Evolutionary conservation across 2,888 invertebrate genomes (phyloP).

Genomic region (Lepidochitona cinerea): DNA sequence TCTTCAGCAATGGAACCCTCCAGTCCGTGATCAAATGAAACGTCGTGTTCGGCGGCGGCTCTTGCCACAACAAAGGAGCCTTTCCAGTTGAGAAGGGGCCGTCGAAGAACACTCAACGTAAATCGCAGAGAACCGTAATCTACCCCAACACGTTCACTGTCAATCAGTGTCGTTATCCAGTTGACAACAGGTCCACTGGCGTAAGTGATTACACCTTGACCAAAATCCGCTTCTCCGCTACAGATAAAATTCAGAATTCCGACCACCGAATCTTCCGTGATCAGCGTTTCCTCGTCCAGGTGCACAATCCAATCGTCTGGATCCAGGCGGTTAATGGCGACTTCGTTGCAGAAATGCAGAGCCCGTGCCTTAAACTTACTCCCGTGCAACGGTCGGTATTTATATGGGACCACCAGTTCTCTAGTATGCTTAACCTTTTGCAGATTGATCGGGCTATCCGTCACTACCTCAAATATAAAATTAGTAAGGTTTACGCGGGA

Average conservation of each 20-base stretch:
- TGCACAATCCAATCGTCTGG: slow-evolving; percentile 7
- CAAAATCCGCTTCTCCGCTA: not conserved
- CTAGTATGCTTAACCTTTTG: not conserved
- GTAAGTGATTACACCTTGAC: slow-evolving; percentile 40
- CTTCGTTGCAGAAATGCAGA: not conserved
- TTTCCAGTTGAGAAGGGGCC: slow-evolving; percentile 60
- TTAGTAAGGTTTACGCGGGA: slow-evolving; percentile 37
- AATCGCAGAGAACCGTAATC: slow-evolving; percentile 49
- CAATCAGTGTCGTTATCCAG: slow-evolving; percentile 59
- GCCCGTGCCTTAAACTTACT: slow-evolving; percentile 9
- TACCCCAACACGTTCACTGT: slow-evolving; percentile 55
- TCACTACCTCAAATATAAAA: slow-evolving; percentile 48
- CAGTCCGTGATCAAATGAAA: slow-evolving; percentile 54
- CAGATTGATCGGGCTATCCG: slow-evolving; percentile 31
- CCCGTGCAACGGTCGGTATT: not conserved
- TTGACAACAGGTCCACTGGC: slow-evolving; percentile 54
- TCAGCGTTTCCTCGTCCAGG: slow-evolving; percentile 7
- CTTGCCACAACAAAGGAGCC: slow-evolving; percentile 62
- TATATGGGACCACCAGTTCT: not conserved
- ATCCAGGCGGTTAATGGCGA: not conserved
- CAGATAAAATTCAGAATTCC: slow-evolving; percentile 3
- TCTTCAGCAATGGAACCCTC: slow-evolving; percentile 59
- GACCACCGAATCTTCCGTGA: not conserved
- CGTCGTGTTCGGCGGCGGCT: slow-evolving; percentile 49
- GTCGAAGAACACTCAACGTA: slow-evolving; percentile 44